Evolutionary conservation across 2,888 invertebrate genomes (phyloP).

Genomic region (Chrysolina americana): DNA sequence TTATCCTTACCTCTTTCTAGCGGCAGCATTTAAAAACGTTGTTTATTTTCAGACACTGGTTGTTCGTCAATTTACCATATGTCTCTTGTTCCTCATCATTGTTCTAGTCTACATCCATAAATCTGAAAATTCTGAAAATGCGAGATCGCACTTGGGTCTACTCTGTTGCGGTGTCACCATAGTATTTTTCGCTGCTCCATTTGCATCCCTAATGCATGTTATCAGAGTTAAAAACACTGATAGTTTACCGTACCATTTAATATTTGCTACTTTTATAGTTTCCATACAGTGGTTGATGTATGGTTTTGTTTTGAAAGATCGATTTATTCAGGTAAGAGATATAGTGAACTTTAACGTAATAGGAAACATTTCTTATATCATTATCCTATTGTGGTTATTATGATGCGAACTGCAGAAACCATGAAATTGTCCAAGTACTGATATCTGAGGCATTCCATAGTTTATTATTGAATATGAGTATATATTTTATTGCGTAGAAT

Average conservation of each 20-base stretch:
- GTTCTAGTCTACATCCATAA: constrained; percentile 75
- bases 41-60: constrained; percentile 70
- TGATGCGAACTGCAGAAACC: too few species aligned
- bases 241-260: constrained; percentile 89
- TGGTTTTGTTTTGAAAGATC: constrained; percentile 83
- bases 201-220: constrained; percentile 86
- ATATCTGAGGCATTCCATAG: too few species aligned
- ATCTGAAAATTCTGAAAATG: constrained; percentile 72
- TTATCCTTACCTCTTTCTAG: not conserved
- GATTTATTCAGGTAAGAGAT: constrained; percentile 81
- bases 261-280: constrained; percentile 86
- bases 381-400: too few species aligned
- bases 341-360: too few species aligned
- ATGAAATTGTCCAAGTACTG: too few species aligned
- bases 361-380: too few species aligned
- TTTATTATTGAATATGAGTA: too few species aligned
- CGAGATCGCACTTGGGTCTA: constrained; percentile 77
- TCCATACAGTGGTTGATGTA: constrained; percentile 89
- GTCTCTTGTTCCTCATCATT: constrained; percentile 71
- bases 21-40: not conserved
- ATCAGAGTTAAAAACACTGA: constrained; percentile 85
- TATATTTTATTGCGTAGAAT: too few species aligned
- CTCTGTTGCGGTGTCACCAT: constrained; percentile 83
- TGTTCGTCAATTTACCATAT: constrained; percentile 75
- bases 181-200: constrained; percentile 86